These are phyloP conservation scores for Peromyscus eremicus DNA, from an alignment of 2,797 vertebrate genomes.

Conservation along the genomic window DNA sequence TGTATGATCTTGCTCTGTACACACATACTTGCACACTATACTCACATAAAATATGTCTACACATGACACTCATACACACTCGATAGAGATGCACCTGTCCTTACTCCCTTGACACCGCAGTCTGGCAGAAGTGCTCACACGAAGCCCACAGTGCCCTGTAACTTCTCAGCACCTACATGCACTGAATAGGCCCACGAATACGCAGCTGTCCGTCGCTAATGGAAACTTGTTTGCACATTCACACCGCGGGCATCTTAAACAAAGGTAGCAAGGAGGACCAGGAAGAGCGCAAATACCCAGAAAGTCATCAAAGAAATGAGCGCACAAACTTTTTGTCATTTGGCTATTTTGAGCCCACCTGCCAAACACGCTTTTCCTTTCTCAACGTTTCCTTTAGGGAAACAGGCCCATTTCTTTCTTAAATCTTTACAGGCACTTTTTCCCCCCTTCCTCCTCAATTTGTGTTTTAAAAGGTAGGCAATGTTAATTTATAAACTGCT, in stretches of 20 bases:
- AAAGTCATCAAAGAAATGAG: not conserved
- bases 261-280: not conserved
- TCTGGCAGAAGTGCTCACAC: not conserved
- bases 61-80: not conserved
- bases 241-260: not conserved
- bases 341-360: not conserved
- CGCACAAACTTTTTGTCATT: not conserved
- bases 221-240: not conserved
- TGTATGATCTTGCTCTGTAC: not conserved
- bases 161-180: not conserved
- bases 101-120: not conserved
- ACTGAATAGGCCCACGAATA: not conserved
- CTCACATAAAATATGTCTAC: not conserved
- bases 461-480: not conserved
- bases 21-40: not conserved
- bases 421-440: not conserved
- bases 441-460: not conserved
- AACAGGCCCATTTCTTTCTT: not conserved
- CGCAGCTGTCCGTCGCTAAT: not conserved
- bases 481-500: slow-evolving; percentile 23
- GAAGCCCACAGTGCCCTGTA: not conserved
- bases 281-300: not conserved
- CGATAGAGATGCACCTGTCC: not conserved
- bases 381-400: not conserved
- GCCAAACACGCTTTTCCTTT: not conserved